Base-by-base conservation (phyloP, 2,888 invertebrate genomes). In the Matsumyia berberina region DNA sequence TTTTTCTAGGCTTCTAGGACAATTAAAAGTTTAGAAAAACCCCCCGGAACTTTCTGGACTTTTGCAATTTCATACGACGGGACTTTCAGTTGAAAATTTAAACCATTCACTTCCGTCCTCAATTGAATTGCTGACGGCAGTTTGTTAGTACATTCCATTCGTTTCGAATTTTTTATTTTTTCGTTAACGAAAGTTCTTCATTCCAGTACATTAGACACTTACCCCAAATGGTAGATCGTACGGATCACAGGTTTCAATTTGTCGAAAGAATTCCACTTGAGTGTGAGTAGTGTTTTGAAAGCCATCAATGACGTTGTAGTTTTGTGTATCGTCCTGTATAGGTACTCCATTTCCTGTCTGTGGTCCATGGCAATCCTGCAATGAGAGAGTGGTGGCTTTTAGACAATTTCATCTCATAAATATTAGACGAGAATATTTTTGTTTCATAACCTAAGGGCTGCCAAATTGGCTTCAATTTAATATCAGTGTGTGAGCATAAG, bases 271-370 rank as follows among this genome's bases (percentile, higher is more conserved):
- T 90, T 95, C 94, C 44, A 97, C 93, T 17, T 95, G 95, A 0
- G 97, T 96, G 91, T 97, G 97, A 1, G 97, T 97, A 83, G 93
- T 94, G 91, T 97, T 97, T 93, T 97, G 96, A 90, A 95, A 95
- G 2, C 96, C 97, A 81, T 90, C 88, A 88, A 96, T 93, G 83
- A 97, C 93, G 89, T 95, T 94, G 91, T 96, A 96, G 92, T 97
- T 96, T 92, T 96, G 96, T 62, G 96, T 95, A 86, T 95, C 94
- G 91, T 97, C 97, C 89, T 95, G 93, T 90, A 94, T 93, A 51
- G 95, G 95, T 67, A 95, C 95, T 67, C 94, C 93, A 87, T 95
- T 94, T 86, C 94, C 94, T 49, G 93, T 92, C 8, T 86, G 77
- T 69, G 94, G 57, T 58, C 96, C 95, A 91, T 96, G 96, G 87